A percentile compares a stretch with the other conserved stretches of the same genome.
phyloP scores from a whole-genome alignment of 2,113 vertebrate species.

The Alligator sinensis region DNA sequence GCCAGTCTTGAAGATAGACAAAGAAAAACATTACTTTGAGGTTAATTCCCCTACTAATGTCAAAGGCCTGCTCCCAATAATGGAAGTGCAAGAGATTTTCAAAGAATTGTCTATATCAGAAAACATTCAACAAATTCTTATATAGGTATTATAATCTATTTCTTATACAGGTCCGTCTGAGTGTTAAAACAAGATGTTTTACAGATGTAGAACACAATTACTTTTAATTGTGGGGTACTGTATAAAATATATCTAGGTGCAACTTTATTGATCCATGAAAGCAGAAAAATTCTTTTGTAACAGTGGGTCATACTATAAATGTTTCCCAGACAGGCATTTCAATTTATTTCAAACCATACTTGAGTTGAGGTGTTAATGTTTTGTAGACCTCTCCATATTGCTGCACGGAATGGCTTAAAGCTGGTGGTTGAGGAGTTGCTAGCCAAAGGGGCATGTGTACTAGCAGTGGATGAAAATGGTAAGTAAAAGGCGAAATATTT shows the following conservation, averaged over 20 bases:
- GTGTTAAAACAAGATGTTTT: background rate
- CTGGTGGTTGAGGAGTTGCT: constrained; percentile 91
- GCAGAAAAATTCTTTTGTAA: background rate
- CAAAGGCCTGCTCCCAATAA: background rate
- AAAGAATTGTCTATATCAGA: background rate
- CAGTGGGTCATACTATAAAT: background rate
- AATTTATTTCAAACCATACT: background rate
- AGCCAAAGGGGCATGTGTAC: constrained; percentile 91
- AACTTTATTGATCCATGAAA: background rate
- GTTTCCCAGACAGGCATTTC: background rate
- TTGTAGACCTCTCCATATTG: constrained; percentile 92
- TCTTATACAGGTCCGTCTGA: background rate
- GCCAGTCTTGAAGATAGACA: background rate
- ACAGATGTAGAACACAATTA: background rate
- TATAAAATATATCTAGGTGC: background rate
- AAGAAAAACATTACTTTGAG: background rate
- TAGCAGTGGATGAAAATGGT: constrained; percentile 94
- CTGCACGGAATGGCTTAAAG: constrained; percentile 92
- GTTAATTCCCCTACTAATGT: background rate
- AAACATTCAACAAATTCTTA: background rate
- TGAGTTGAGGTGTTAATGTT: background rate
- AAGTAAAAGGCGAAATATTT: constrained; percentile 55
- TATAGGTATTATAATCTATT: background rate
- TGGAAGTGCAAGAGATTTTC: background rate
- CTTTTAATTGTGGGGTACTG: background rate